Evolutionary conservation across 2,113 vertebrate genomes (phyloP).

Genomic region (Nothocercus nigrocapillus): DNA sequence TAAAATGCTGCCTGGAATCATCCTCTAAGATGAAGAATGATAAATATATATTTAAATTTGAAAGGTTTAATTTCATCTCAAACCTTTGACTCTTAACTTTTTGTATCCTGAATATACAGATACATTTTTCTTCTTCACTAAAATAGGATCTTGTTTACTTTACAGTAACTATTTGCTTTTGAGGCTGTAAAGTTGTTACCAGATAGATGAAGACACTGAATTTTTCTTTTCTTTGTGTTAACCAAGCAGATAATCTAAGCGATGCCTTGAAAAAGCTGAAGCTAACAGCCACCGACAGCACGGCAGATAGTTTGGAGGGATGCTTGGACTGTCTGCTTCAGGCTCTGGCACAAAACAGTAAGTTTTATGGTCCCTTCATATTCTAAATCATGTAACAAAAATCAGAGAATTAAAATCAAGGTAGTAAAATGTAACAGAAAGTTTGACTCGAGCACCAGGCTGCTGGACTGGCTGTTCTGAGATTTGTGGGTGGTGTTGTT

Average conservation of each 20-base stretch:
- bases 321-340: constrained; percentile 95
- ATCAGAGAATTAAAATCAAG: constrained; percentile 7
- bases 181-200: not conserved
- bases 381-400: not conserved
- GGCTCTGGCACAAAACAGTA: constrained; percentile 93
- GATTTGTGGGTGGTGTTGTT: rapidly evolving
- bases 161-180: not conserved
- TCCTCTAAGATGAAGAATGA: constrained; percentile 13
- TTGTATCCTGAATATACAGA: not conserved
- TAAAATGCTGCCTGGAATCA: not conserved
- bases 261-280: constrained; percentile 95
- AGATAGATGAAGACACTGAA: not conserved
- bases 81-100: not conserved
- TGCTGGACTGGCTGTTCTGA: not conserved
- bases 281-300: constrained; percentile 85
- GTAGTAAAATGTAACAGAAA: constrained; percentile 3
- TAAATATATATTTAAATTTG: not conserved
- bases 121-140: not conserved
- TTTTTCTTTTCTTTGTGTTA: constrained; percentile 53
- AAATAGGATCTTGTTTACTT: not conserved
- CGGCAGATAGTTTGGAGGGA: constrained; percentile 88
- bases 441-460: not conserved
- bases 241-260: constrained; percentile 88
- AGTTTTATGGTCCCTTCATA: constrained; percentile 72
- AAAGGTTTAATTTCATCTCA: not conserved